Percentiles rank a stretch among this genome's conserved stretches.
Evolutionary conservation across 2,113 vertebrate species (phyloP).

Genomic region (Gasterosteus nipponicus): DNA sequence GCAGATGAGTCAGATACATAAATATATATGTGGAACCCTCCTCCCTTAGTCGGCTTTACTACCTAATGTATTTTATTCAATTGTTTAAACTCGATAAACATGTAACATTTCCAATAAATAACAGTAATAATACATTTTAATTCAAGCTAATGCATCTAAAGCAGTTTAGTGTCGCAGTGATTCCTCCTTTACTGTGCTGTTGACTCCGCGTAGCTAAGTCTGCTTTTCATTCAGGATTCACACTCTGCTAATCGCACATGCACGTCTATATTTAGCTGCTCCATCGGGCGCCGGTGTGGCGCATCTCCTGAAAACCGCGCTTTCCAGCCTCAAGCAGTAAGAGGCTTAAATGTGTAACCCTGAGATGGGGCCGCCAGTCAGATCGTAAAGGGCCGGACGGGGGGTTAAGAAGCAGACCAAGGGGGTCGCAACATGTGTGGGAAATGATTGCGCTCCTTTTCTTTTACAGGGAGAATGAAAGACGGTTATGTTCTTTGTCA

Average conservation of each 20-base stretch:
- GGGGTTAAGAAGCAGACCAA: conserved; percentile 39
- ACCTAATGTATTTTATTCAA: neutral
- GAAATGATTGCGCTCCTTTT: neutral
- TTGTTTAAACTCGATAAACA: neutral
- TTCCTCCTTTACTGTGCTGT: conserved; percentile 49
- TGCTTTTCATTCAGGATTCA: conserved; percentile 71
- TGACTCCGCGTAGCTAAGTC: conserved; percentile 44
- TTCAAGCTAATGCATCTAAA: conserved; percentile 10
- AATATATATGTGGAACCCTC: conserved; percentile 3
- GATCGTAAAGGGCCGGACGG: neutral
- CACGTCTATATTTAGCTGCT: conserved; percentile 72
- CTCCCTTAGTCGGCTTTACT: neutral
- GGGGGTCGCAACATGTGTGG: neutral
- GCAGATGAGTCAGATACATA: conserved; percentile 50
- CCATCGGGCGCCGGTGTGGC: conserved; percentile 66
- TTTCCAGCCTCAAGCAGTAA: conserved; percentile 66
- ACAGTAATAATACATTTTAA: conserved; percentile 30
- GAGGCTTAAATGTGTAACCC: conserved; percentile 74
- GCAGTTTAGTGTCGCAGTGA: conserved; percentile 29
- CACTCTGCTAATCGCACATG: conserved; percentile 69
- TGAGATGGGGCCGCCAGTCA: conserved; percentile 37
- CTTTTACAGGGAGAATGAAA: neutral
- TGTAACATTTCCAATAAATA: neutral
- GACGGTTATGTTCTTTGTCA: conserved; percentile 8
- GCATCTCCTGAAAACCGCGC: conserved; percentile 64